Conservation (phyloP, 2,888 invertebrate species). For the Netelia fuscicornis region DNA sequence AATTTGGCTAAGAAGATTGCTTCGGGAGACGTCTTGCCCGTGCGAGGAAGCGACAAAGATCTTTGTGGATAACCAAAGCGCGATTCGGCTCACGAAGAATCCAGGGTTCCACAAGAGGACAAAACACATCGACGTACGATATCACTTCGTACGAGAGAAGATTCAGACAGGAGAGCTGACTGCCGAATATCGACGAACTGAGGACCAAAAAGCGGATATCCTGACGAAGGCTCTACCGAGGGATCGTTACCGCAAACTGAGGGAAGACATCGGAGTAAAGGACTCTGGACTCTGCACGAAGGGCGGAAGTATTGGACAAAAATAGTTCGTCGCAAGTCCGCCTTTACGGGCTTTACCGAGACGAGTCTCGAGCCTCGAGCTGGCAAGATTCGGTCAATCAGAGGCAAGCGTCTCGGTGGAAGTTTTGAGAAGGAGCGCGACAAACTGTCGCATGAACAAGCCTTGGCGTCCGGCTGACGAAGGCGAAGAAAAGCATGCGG, state of each 20-base stretch:
- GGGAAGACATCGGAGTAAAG: no score
- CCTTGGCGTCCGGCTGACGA: no score
- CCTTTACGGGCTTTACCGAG: no score
- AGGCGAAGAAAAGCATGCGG: no score
- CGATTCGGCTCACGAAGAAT: background rate
- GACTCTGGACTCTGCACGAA: no score
- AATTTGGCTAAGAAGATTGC: background rate
- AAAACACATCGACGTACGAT: background rate
- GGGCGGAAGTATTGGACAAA: no score
- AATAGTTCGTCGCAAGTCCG: no score
- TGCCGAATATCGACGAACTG: background rate
- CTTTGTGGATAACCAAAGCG: background rate
- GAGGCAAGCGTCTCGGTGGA: no score
- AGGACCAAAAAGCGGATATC: background rate
- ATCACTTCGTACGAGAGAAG: background rate
- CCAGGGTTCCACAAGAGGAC: background rate
- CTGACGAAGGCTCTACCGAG: slow-evolving; percentile 12
- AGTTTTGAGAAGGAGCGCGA: no score
- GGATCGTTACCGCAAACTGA: background rate
- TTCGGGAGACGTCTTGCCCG: background rate
- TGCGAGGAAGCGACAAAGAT: background rate
- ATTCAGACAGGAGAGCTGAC: background rate
- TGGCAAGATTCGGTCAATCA: no score
- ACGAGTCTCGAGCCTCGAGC: no score
- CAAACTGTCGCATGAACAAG: no score